A percentile compares a stretch with the other conserved stretches of the same genome.
Conservation (phyloP, 1,140 invertebrate genomes). For the Ctenoplectra terminalis region DNA sequence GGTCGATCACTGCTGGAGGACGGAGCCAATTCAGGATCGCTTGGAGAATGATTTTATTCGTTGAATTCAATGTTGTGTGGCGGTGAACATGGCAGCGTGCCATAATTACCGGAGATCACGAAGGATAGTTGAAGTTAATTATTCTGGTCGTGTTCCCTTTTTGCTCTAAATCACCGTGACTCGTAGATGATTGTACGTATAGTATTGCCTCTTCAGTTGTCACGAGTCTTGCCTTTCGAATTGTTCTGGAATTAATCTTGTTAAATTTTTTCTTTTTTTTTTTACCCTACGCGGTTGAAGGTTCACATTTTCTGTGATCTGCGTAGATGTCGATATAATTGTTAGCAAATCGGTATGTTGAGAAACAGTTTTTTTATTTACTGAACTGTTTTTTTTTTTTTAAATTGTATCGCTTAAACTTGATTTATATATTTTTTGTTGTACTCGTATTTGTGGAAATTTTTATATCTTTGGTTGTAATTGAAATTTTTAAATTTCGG, state of each 20-base stretch:
- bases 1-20: constrained; percentile 15
- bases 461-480: too few relatives aligned
- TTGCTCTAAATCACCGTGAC: background rate
- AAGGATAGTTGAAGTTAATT: background rate
- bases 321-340: too few relatives aligned
- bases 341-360: too few relatives aligned
- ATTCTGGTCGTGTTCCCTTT: background rate
- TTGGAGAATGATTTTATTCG: constrained; percentile 11
- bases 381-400: too few relatives aligned
- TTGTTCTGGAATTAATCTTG: background rate
- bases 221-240: background rate
- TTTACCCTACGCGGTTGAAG: too few relatives aligned
- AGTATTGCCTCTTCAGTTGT: background rate
- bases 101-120: background rate
- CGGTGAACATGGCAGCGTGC: background rate
- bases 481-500: too few relatives aligned
- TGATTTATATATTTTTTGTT: too few relatives aligned
- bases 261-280: too few relatives aligned
- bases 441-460: too few relatives aligned
- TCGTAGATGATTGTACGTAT: background rate
- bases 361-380: too few relatives aligned
- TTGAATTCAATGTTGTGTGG: background rate
- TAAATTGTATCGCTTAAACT: too few relatives aligned
- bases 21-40: background rate
- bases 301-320: too few relatives aligned